Base-by-base conservation (phyloP, 2,797 vertebrate species). In the Peromyscus eremicus region DNA sequence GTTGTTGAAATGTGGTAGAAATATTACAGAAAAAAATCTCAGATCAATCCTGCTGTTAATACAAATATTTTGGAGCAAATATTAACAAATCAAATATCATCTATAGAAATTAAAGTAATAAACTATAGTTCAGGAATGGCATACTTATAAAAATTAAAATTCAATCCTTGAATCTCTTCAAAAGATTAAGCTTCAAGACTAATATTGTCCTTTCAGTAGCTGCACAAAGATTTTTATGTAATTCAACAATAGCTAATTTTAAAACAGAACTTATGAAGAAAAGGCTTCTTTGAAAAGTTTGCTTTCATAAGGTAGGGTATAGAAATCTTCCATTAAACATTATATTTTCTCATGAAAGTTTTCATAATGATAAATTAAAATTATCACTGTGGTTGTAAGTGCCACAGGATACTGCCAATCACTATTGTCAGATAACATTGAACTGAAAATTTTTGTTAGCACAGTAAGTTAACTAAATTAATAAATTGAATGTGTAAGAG, bases 271-370 rank as follows among this genome's bases (percentile, higher is more conserved):
- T 89, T 2, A 85, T 52, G 9, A 92, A 43, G 4, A 52, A 0
- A 43, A 71, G 4, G 0, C 25, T 52, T 77, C 62, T 70, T 76
- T 10, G 0, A n/a, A 83, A 82, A 49, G 5, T 21, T 32, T 80
- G 8, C 17, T 13, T 92, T 93, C 32, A 64, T 11, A 94, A 7
- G 2, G 43, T 88, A 37, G 6, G 32, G 25, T 0, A 71, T 21
- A 88, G 76, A 90, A 16, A 91, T 80, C n/a, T 19, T 34, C 76
- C 49, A 81, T 81, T 6, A 95, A 96, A 80, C 0, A 60, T 52
- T 40, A 75, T 37, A 94, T 2, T 55, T 75, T 73, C 29, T 77
- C 21, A 77, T 91, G 23, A 46, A 87, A 71, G 52, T 16, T 89
- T n/a, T 85, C 40, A 62, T 32, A n/a, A 85, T 57, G 11, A n/a